These are phyloP conservation scores for Polymixis lichenea DNA, from an alignment of 2,888 invertebrate species.

Conservation along the genomic window DNA sequence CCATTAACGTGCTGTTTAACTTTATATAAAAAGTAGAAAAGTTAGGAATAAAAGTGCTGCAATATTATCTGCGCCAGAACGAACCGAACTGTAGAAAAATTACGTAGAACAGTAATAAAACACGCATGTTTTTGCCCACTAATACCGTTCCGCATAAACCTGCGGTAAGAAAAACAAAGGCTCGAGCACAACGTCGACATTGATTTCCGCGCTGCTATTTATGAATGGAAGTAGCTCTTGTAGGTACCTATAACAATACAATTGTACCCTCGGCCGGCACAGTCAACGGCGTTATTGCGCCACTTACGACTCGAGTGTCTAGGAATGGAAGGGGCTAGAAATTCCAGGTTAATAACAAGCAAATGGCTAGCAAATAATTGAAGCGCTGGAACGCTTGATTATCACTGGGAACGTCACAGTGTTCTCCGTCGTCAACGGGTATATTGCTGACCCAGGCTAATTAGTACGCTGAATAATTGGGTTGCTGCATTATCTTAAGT, in stretches of 20 bases:
- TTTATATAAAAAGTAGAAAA: constrained; percentile 17
- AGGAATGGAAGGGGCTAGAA: constrained; percentile 62
- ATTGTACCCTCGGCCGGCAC: constrained; percentile 58
- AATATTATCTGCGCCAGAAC: constrained; percentile 3
- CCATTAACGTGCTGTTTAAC: constrained; percentile 29
- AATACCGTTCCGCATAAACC: constrained; percentile 25
- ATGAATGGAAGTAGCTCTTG: constrained; percentile 65
- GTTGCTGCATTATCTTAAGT: constrained; percentile 41
- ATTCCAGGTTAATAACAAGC: constrained; percentile 64
- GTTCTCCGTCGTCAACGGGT: constrained; percentile 29
- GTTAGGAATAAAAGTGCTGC: not conserved
- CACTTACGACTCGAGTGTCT: constrained; percentile 61
- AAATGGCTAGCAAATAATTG: constrained; percentile 67
- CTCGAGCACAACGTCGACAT: constrained; percentile 56
- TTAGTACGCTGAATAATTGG: constrained; percentile 52
- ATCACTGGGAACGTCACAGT: constrained; percentile 42
- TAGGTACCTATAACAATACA: constrained; percentile 66
- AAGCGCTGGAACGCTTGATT: constrained; percentile 63
- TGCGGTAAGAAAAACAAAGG: constrained; percentile 60
- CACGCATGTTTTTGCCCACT: not conserved
- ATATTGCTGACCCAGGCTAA: constrained; percentile 48
- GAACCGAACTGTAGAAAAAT: not conserved
- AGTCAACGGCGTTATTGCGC: constrained; percentile 68
- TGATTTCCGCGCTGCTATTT: constrained; percentile 68
- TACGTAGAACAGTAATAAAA: not conserved